These are phyloP conservation scores for Augiades crinisus DNA, from an alignment of 2,888 invertebrate genomes.

Conservation along the genomic window DNA sequence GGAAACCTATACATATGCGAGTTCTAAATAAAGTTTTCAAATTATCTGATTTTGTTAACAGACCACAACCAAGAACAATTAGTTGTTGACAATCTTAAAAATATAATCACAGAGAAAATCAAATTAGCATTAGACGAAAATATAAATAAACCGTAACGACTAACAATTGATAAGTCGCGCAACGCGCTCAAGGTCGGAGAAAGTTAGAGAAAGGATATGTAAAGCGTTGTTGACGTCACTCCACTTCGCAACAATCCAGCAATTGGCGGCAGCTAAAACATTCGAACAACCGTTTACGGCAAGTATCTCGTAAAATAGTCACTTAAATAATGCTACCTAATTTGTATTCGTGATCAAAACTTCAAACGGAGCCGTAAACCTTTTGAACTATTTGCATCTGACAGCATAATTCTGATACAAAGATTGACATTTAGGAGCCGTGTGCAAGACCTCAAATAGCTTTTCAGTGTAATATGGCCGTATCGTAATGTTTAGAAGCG, in stretches of 20 bases:
- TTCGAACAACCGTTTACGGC: constrained; percentile 11
- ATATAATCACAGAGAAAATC: no score
- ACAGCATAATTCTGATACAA: constrained; percentile 19
- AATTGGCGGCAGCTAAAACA: constrained; percentile 16
- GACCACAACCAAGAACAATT: no score
- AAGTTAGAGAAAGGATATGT: constrained; percentile 73
- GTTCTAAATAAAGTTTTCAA: no score
- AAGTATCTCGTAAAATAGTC: constrained; percentile 12
- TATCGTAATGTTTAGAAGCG: constrained; percentile 36
- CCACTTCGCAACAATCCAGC: constrained; percentile 26
- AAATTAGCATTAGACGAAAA: constrained; percentile 21
- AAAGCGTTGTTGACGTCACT: constrained; percentile 49
- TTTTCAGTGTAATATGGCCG: constrained; percentile 28
- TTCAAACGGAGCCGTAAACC: constrained; percentile 8
- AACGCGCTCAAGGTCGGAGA: constrained; percentile 66
- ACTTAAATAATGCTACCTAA: constrained; percentile 1
- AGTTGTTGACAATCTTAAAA: no score
- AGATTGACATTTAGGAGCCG: constrained; percentile 19
- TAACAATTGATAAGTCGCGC: constrained; percentile 1
- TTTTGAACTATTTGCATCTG: constrained; percentile 11
- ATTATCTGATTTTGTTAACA: no score
- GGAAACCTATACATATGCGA: no score
- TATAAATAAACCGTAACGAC: constrained; percentile 12
- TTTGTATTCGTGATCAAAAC: constrained; percentile 11
- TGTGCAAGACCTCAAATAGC: constrained; percentile 23